These are phyloP conservation scores for Caretta caretta DNA, from an alignment of 2,113 vertebrate genomes.

Conservation along the genomic window DNA sequence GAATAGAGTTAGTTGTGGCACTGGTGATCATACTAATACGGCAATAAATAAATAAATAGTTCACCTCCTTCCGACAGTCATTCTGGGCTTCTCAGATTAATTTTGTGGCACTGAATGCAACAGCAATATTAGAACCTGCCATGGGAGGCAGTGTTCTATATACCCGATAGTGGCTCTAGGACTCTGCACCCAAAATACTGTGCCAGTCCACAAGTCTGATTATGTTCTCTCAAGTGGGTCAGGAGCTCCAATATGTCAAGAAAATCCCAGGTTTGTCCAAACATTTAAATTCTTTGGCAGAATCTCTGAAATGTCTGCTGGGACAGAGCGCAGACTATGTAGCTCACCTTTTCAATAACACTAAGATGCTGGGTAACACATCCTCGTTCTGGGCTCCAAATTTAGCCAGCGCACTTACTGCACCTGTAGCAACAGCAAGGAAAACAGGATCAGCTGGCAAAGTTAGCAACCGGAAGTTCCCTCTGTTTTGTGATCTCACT, in stretches of 20 bases:
- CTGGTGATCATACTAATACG: neutral
- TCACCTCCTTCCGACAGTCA: neutral
- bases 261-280: neutral
- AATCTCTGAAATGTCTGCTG: neutral
- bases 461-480: neutral
- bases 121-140: neutral
- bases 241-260: neutral
- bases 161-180: neutral
- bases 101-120: neutral
- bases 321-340: neutral
- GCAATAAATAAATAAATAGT: neutral
- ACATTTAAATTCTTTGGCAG: neutral
- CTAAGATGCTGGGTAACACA: conserved; percentile 85
- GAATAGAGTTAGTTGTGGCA: neutral
- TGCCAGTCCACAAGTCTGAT: neutral
- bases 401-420: conserved; percentile 87
- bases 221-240: neutral
- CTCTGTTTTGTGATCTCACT: neutral
- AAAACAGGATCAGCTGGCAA: conserved; percentile 7
- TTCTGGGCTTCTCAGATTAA: neutral
- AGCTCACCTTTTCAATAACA: conserved; percentile 83
- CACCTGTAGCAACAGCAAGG: conserved; percentile 66
- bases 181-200: neutral
- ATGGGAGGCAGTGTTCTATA: neutral
- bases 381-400: conserved; percentile 89